Base-by-base conservation (phyloP, 2,888 invertebrate genomes). In the Ennomos erosarius region DNA sequence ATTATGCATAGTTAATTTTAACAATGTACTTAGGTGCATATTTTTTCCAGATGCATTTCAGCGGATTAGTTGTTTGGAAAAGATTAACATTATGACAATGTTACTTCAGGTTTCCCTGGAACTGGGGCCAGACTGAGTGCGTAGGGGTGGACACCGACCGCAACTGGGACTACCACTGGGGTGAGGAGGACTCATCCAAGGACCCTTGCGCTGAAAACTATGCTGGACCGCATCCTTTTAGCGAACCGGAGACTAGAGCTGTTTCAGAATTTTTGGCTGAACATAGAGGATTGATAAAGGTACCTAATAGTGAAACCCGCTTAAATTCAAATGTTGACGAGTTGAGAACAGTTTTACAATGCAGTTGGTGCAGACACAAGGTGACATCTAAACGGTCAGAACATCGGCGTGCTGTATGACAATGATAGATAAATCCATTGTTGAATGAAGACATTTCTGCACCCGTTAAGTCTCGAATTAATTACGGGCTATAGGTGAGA, bases 91-190 rank as follows among this genome's bases (percentile, higher is more conserved):
- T 26, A 0, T 26, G 26, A 4, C 26, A 26, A 26, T 26, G 26
- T 48, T 11, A 12, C 48, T 56, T 9, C 58, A 93, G 93, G 93
- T 90, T 92, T 71, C 92, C 92, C 4, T 93, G 93, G 93, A 93
- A 91, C 68, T 94, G 94, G 94, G 90, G 94, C 3, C 90, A 91
- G 62, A 87, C 92, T 0, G 93, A 92, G 47, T 97, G 97, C 79
- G 93, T 94, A 40, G 97, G 97, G 0, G 96, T 96, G 0, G 96
- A 97, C 76, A 93, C 95, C 0, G 96, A 97, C 79, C 93, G 96
- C 67, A 97, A 97, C 82, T 97, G 96, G 94, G 94, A 94, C 57
- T 95, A 94, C 76, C 94, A 95, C 64, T 97, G 96, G 96, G 93
- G 94, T 46, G 94, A 94, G 69, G 90, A 93, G 64, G 96, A 96